Evolutionary conservation across 2,888 invertebrate species (phyloP), one percentile per base, ranked within the genome.

Genomic region (Dryobotodes eremita): DNA sequence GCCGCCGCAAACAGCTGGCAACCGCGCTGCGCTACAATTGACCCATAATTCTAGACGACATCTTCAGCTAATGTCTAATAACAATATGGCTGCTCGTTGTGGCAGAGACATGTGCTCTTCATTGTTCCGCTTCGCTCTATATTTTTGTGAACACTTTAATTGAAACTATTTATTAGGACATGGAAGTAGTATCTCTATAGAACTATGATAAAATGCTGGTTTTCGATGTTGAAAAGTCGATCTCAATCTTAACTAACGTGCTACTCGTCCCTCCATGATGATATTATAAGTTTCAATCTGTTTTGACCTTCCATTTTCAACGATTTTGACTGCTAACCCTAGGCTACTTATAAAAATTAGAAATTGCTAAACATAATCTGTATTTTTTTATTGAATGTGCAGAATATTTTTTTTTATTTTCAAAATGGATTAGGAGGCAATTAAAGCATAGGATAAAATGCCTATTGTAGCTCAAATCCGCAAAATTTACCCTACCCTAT

Each of bases 21-120:
- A 85, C 86, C 73, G 70, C 83, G 82, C 82, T 85, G 88, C 86
- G 87, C 86, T 86, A 83, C 87, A 90, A 91, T 91, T 92, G 89
- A 89, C 89, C 91, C 91, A 91, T 92, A 92, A 93, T 90, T 92
- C 89, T 90, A 87, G 88, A 87, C 89, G 83, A 91, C 91, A 91
- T 91, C 91, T 91, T 90, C 89, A 84, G 75, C 79, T 90, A 91
- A 91, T 90, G 90, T 86, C 84, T 88, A 84, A 88, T 89, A 89
- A 89, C 89, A 90, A 90, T 85, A 88, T 89, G 86, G 86, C 87
- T 81, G 86, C 55, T 85, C 83, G 85, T 89, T 87, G 86, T 77
- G 80, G 82, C 36, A 57, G 70, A 79, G 83, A 80, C 89, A 84
- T 69, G 81, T 87, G 89, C 80, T 72, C 78, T 88, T 85, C 82